phyloP scores from a whole-genome alignment of 2,113 vertebrate species.

The Lycocorax pyrrhopterus region DNA sequence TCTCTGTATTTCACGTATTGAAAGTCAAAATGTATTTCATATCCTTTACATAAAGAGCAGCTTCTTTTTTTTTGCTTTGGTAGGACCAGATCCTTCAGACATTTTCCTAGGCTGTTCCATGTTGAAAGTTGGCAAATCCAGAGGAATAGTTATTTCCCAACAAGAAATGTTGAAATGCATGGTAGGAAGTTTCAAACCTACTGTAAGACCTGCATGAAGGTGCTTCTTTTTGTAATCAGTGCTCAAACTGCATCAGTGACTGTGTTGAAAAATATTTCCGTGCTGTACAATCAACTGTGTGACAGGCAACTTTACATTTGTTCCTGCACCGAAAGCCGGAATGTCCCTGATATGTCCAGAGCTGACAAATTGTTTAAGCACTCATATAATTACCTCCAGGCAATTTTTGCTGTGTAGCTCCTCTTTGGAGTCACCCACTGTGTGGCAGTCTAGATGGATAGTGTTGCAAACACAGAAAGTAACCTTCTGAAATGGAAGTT shows the following conservation, averaged over 20 bases:
- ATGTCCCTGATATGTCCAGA: neutral
- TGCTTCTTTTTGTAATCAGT: neutral
- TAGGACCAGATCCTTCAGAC: neutral
- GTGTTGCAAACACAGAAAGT: neutral
- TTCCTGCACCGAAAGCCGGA: neutral
- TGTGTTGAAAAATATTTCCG: neutral
- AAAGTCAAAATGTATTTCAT: neutral
- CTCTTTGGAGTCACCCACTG: neutral
- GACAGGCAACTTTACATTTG: neutral
- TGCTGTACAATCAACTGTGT: neutral
- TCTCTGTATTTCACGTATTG: neutral
- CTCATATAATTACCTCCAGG: neutral
- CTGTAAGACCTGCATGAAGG: neutral
- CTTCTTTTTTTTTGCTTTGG: neutral
- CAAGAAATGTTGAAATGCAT: neutral
- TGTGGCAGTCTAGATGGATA: neutral
- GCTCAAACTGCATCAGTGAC: neutral
- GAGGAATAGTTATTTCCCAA: neutral
- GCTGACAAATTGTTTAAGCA: neutral
- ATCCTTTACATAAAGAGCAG: neutral
- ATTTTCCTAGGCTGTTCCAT: neutral
- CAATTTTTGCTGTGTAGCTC: neutral
- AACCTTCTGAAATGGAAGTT: neutral
- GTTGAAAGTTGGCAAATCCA: neutral
- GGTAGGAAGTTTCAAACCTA: neutral